These are phyloP conservation scores for Caenorhabditis briggsae DNA, from an alignment of 1,140 invertebrate species.

Conservation along the genomic window DNA sequence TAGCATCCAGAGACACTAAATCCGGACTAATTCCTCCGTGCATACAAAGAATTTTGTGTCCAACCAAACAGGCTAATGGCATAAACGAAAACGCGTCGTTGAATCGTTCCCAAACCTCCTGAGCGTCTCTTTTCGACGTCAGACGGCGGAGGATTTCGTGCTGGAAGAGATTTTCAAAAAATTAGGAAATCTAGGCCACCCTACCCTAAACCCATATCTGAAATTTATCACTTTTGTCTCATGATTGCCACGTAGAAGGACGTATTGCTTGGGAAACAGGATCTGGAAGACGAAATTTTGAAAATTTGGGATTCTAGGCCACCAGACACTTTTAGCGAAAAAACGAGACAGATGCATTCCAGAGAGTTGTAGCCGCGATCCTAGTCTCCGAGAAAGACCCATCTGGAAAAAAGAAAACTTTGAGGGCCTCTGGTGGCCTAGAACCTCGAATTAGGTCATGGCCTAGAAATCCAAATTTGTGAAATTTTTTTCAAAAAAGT, in stretches of 20 bases:
- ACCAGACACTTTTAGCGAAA: conserved; percentile 80
- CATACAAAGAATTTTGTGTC: conserved; percentile 83
- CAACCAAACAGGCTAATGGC: conserved; percentile 85
- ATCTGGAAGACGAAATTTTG: neutral
- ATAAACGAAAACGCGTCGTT: conserved; percentile 79
- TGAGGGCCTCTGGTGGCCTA: neutral
- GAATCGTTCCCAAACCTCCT: conserved; percentile 80
- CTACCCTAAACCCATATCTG: conserved; percentile 80
- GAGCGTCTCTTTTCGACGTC: conserved; percentile 73
- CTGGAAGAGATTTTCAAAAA: conserved; percentile 81
- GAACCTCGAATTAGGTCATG: neutral
- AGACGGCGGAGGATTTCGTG: conserved; percentile 81
- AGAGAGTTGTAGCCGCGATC: conserved; percentile 81
- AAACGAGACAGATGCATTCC: conserved; percentile 81
- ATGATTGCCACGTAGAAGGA: conserved; percentile 82
- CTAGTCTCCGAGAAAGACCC: conserved; percentile 63
- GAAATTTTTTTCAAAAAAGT: neutral
- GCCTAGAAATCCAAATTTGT: neutral
- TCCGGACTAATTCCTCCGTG: conserved; percentile 65
- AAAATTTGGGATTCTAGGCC: conserved; percentile 78
- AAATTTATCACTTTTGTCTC: conserved; percentile 82
- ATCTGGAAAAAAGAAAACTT: neutral
- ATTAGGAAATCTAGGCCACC: conserved; percentile 61
- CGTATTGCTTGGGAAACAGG: conserved; percentile 13
- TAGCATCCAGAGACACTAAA: neutral